A percentile compares a stretch with the other conserved stretches of the same genome.
Evolutionary conservation across 2,797 vertebrate genomes (phyloP).

Genomic region (Crenuchus spilurus): DNA sequence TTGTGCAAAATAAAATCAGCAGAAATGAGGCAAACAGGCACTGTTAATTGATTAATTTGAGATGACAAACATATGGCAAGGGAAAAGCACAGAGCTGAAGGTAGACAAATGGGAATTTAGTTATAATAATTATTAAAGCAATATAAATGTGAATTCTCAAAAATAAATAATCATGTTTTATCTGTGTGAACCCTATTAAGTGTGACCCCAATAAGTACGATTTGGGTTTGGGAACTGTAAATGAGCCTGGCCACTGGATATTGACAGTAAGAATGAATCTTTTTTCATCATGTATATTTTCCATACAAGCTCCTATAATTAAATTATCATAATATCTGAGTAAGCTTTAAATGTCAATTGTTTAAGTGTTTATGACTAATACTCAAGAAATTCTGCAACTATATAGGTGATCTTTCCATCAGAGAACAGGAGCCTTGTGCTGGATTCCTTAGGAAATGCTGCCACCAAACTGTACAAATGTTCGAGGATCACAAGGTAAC

Average conservation of each 20-base stretch:
- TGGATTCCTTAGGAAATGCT: not conserved
- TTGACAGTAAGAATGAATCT: not conserved
- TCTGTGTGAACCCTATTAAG: not conserved
- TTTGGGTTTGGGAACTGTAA: not conserved
- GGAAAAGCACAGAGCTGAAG: no score
- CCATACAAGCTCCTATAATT: no score
- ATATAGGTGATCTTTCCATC: not conserved
- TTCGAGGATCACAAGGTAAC: not conserved
- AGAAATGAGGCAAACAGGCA: not conserved
- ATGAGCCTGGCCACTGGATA: constrained; percentile 1
- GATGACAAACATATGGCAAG: not conserved
- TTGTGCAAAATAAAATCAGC: not conserved
- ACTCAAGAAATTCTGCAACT: no score
- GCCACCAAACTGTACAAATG: not conserved
- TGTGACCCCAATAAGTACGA: not conserved
- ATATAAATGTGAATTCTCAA: not conserved
- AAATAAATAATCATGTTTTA: not conserved
- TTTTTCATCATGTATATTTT: no score
- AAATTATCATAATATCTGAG: no score
- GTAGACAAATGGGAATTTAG: no score
- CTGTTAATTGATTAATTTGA: not conserved
- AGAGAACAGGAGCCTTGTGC: no score
- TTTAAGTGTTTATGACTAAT: no score
- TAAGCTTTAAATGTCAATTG: no score
- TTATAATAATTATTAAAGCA: not conserved